Evolutionary conservation across 1,140 invertebrate species (phyloP).

Genomic region (Penaeus vannamei): DNA sequence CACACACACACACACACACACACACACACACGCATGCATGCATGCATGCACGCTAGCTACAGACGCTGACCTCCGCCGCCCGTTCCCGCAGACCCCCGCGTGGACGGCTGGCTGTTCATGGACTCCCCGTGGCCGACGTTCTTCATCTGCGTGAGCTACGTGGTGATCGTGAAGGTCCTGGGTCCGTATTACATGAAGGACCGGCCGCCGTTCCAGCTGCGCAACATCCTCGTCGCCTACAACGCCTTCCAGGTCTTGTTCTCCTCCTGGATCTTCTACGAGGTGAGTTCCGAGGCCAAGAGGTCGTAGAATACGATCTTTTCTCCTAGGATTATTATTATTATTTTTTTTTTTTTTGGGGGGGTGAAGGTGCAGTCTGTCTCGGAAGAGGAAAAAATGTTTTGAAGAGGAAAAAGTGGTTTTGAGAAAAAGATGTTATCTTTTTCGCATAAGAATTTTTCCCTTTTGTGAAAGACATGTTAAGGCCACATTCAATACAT

Average conservation of each 20-base stretch:
- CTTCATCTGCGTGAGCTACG: conserved; percentile 86
- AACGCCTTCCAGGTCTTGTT: conserved; percentile 89
- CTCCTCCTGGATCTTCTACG: conserved; percentile 85
- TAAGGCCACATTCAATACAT: no score
- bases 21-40: no score
- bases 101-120: conserved; percentile 93
- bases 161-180: conserved; percentile 85
- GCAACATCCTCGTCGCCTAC: conserved; percentile 84
- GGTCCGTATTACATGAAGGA: conserved; percentile 90
- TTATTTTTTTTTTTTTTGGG: neutral
- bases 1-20: no score
- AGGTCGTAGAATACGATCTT: neutral
- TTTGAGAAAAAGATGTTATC: no score
- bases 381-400: no score
- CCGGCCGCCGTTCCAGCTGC: conserved; percentile 85
- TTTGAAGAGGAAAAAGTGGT: no score
- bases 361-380: no score
- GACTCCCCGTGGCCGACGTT: conserved; percentile 91
- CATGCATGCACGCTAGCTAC: no score
- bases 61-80: no score
- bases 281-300: conserved; percentile 76
- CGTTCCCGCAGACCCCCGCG: conserved; percentile 80
- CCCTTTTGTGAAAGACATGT: no score
- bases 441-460: no score
- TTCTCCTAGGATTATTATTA: neutral